Evolutionary conservation across 2,888 invertebrate species (phyloP).

Genomic region (Andrena chrysosceles): DNA sequence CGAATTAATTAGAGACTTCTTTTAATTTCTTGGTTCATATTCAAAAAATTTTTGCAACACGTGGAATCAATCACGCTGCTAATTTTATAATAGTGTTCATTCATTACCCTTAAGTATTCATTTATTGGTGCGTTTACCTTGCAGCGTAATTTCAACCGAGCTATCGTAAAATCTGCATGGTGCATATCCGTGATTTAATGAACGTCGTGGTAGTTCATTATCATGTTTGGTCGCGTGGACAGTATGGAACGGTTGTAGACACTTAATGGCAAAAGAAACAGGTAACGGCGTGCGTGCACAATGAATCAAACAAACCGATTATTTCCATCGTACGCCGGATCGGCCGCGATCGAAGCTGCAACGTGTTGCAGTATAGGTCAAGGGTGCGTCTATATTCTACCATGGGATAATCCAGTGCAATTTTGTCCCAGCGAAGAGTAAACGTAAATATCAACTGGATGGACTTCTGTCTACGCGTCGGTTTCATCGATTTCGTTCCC

Average conservation of each 20-base stretch:
- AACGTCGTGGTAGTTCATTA: background rate
- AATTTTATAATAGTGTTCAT: too few relatives aligned
- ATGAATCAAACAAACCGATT: conserved; percentile 47
- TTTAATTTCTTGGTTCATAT: too few relatives aligned
- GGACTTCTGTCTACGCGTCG: background rate
- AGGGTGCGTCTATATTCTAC: conserved; percentile 61
- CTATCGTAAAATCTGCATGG: background rate
- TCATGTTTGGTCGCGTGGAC: background rate
- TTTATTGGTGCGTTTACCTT: background rate
- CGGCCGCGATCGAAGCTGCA: conserved; percentile 67
- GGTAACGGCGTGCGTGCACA: conserved; percentile 6
- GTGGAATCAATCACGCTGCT: background rate
- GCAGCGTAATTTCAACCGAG: too few relatives aligned
- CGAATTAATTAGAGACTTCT: too few relatives aligned
- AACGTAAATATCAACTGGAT: conserved; percentile 50
- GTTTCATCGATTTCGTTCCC: background rate
- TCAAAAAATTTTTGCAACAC: too few relatives aligned
- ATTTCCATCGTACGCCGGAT: conserved; percentile 51
- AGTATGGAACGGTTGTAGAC: too few relatives aligned
- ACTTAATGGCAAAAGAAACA: background rate
- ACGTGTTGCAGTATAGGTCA: conserved; percentile 65
- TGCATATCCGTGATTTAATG: background rate
- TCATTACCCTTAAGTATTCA: too few relatives aligned
- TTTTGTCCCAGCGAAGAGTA: conserved; percentile 36
- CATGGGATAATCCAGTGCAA: conserved; percentile 53